Conservation (phyloP, 2,113 vertebrate genomes). For the Sitta europaea region DNA sequence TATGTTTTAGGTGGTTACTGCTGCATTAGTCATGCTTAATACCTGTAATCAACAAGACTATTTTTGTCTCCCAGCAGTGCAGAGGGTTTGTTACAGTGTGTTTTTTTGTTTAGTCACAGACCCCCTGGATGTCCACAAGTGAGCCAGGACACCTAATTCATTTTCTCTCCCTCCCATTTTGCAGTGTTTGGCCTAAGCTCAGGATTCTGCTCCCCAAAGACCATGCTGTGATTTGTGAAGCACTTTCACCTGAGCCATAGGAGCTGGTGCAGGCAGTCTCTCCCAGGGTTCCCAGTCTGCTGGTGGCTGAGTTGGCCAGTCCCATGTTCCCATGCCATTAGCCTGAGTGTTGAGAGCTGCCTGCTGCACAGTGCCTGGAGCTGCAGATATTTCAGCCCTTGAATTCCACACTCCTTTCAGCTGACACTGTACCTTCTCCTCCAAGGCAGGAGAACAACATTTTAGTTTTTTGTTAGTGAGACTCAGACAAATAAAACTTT, state of each 20-base stretch:
- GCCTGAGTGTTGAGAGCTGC: not conserved
- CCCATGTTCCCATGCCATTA: fast-evolving
- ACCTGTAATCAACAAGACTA: not conserved
- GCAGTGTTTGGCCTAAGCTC: not conserved
- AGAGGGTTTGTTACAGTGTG: not conserved
- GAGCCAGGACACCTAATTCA: not conserved
- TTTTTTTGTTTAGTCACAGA: not conserved
- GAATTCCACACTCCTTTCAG: not conserved
- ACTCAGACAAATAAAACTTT: not conserved
- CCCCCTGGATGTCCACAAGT: not conserved
- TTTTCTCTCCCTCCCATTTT: not conserved
- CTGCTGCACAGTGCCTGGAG: not conserved
- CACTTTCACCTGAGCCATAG: not conserved
- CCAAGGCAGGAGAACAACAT: not conserved
- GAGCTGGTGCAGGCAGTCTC: not conserved
- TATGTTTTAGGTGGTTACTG: not conserved
- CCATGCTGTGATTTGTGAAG: not conserved
- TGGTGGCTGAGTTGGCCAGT: not conserved
- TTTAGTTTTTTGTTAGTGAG: not conserved
- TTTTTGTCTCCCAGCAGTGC: not conserved
- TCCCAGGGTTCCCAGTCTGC: not conserved
- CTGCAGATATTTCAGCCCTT: not conserved
- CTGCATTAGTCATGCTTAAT: not conserved
- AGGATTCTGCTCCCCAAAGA: not conserved
- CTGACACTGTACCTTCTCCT: not conserved